Evolutionary conservation across 2,888 invertebrate species (phyloP).

Genomic region (Cosmorhoe ocellata): DNA sequence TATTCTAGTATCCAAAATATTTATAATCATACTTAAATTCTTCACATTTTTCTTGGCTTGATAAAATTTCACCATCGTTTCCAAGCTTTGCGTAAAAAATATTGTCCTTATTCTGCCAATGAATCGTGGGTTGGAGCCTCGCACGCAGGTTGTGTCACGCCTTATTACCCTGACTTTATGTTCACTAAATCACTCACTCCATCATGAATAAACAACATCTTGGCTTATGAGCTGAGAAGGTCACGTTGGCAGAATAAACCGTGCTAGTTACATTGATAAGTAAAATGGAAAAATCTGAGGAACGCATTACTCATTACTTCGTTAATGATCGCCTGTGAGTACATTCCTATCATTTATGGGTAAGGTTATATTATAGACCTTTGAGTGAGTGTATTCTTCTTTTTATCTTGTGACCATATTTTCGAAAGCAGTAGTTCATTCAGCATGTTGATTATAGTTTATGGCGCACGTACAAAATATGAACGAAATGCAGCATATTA

Average conservation of each 20-base stretch:
- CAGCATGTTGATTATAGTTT: no score
- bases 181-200: slow-evolving; percentile 69
- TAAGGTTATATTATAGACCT: no score
- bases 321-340: no score
- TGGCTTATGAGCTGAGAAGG: slow-evolving; percentile 42
- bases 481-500: slow-evolving; percentile 12
- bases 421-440: no score
- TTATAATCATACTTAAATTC: no score
- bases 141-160: slow-evolving; percentile 67
- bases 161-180: slow-evolving; percentile 69
- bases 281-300: no score
- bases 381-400: no score
- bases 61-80: not conserved
- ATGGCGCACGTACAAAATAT: not conserved
- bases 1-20: no score
- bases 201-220: slow-evolving; percentile 63
- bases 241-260: slow-evolving; percentile 16
- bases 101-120: slow-evolving; percentile 55
- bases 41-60: not conserved
- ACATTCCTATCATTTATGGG: no score
- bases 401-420: no score
- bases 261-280: no score
- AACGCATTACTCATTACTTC: no score
- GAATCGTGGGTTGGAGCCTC: slow-evolving; percentile 60
- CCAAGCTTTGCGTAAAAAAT: not conserved